phyloP scores from a whole-genome alignment of 2,888 invertebrate species.

The Sarcophaga carnaria region DNA sequence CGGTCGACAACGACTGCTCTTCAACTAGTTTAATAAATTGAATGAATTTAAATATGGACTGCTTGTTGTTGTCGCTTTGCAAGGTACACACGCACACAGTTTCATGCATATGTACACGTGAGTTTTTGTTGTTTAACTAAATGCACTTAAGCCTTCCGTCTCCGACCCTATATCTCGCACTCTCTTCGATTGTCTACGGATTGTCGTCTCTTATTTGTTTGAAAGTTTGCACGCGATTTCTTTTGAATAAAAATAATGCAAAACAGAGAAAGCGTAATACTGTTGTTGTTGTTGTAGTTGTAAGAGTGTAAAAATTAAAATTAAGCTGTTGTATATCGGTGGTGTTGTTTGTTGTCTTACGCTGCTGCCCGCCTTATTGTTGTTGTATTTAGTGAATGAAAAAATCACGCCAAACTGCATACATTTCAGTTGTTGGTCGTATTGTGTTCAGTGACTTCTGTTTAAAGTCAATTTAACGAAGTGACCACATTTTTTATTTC shows the following conservation, averaged over 20 bases:
- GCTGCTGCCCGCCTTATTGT: constrained; percentile 4
- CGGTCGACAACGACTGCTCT: background rate
- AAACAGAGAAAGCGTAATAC: background rate
- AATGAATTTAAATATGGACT: background rate
- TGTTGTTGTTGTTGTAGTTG: background rate
- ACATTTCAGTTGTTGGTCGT: constrained; percentile 19
- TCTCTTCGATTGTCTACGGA: constrained; percentile 9
- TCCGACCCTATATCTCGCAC: background rate
- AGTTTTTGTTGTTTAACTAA: constrained; percentile 23
- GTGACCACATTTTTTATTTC: constrained; percentile 1
- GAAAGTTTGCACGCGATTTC: constrained; percentile 49
- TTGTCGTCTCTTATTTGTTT: constrained; percentile 25
- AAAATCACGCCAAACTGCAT: constrained; percentile 13
- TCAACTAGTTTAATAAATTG: background rate
- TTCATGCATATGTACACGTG: background rate
- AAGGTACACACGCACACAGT: background rate
- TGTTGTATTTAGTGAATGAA: background rate
- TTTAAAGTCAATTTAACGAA: background rate
- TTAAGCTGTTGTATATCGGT: constrained; percentile 13
- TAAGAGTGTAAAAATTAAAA: background rate
- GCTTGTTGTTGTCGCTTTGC: background rate
- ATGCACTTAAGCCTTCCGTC: constrained; percentile 45
- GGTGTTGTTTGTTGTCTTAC: background rate
- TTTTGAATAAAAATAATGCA: background rate
- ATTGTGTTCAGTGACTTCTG: constrained; percentile 20